These are phyloP conservation scores for Drosophila lini DNA, from an alignment of 1,140 invertebrate species.

Conservation along the genomic window DNA sequence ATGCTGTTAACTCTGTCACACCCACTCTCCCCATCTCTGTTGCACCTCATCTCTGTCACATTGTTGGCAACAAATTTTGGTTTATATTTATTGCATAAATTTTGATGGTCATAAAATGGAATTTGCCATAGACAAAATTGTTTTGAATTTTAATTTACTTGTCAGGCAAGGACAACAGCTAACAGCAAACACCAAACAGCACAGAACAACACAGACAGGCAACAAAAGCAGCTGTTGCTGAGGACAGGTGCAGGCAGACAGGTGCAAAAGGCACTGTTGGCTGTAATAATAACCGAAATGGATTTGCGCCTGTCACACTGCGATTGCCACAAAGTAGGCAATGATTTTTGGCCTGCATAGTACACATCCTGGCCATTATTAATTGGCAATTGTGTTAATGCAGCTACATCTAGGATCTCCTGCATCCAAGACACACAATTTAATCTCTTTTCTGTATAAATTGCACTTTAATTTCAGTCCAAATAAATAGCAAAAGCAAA, in stretches of 20 bases:
- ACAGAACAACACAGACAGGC: constrained; percentile 3
- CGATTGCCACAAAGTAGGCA: constrained; percentile 40
- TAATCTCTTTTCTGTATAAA: constrained; percentile 21
- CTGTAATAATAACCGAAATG: constrained; percentile 46
- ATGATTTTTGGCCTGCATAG: constrained; percentile 22
- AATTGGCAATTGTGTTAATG: constrained; percentile 64
- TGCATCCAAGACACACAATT: not conserved
- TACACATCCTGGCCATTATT: constrained; percentile 42
- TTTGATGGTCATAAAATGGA: constrained; percentile 77
- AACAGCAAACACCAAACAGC: constrained; percentile 4
- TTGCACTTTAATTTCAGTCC: constrained; percentile 47
- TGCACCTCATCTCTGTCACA: constrained; percentile 52
- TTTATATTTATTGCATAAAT: constrained; percentile 82
- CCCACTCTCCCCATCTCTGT: not conserved
- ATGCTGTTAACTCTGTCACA: constrained; percentile 26
- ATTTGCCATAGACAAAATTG: constrained; percentile 73
- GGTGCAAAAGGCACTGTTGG: constrained; percentile 40
- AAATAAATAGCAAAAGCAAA: constrained; percentile 44
- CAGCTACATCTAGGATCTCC: constrained; percentile 5
- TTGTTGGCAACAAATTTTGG: constrained; percentile 79
- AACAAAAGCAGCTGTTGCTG: constrained; percentile 19
- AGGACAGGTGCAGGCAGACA: constrained; percentile 1
- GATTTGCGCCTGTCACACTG: constrained; percentile 48
- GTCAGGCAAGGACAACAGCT: constrained; percentile 40
- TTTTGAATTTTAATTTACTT: constrained; percentile 82